These are phyloP conservation scores for Tipula lateralis DNA, from an alignment of 2,888 invertebrate species.

Conservation along the genomic window DNA sequence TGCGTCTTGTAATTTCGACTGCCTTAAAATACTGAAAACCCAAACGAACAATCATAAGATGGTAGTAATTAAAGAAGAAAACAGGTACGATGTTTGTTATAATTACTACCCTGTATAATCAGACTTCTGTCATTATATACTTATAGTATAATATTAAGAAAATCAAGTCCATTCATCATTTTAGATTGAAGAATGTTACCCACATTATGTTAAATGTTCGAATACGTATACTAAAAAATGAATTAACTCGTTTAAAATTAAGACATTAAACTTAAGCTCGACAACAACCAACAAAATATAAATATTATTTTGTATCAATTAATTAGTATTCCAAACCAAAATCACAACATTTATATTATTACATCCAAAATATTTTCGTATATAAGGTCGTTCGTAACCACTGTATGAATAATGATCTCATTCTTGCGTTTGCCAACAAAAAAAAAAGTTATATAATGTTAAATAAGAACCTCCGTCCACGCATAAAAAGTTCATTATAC, in stretches of 20 bases:
- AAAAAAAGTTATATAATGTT: too few species aligned
- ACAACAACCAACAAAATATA: not conserved
- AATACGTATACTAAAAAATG: not conserved
- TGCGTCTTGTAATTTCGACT: too few species aligned
- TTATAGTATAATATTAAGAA: too few species aligned
- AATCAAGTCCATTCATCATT: too few species aligned
- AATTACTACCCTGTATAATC: too few species aligned
- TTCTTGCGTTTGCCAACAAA: not conserved
- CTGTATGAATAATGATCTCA: not conserved
- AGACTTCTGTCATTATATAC: too few species aligned
- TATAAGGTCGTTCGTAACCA: not conserved
- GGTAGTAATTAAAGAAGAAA: too few species aligned
- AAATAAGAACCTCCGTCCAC: not conserved
- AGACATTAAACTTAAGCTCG: not conserved
- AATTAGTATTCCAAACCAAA: not conserved
- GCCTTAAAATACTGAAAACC: too few species aligned
- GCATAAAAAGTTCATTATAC: not conserved
- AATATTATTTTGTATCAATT: not conserved
- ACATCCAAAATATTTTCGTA: not conserved
- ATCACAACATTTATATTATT: not conserved
- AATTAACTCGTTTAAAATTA: not conserved
- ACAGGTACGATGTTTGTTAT: too few species aligned
- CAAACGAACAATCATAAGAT: too few species aligned
- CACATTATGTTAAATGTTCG: too few species aligned
- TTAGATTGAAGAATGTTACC: too few species aligned